Evolutionary conservation across 2,797 vertebrate species (phyloP).

Genomic region (Simalia tracyae): DNA sequence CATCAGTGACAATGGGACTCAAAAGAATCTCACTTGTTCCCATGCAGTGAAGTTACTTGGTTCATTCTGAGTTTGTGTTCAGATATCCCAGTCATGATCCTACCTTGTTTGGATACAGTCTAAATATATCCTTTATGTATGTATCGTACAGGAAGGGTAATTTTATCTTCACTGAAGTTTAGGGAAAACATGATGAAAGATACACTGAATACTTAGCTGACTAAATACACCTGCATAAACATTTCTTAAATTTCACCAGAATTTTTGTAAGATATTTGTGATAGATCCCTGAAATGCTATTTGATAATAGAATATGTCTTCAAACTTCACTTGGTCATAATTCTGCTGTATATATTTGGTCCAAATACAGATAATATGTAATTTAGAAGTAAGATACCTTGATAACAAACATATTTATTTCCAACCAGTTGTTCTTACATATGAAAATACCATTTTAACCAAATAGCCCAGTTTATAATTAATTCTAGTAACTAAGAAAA

Average conservation of each 20-base stretch:
- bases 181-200: neutral
- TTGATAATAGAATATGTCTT: neutral
- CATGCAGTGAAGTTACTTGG: neutral
- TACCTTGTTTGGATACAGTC: neutral
- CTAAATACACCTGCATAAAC: neutral
- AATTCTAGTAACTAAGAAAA: neutral
- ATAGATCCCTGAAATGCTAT: neutral
- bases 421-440: neutral
- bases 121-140: neutral
- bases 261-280: neutral
- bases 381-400: neutral
- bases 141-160: neutral
- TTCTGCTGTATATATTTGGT: neutral
- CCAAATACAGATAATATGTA: neutral
- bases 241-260: constrained; percentile 3
- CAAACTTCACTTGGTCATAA: neutral
- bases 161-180: neutral
- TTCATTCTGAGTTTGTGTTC: neutral
- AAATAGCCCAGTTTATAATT: neutral
- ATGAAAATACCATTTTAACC: neutral
- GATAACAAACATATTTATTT: neutral
- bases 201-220: neutral
- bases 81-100: neutral
- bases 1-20: neutral
- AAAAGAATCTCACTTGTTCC: neutral